Evolutionary conservation across 1,140 invertebrate species (phyloP), one percentile per base, ranked within the genome.

Genomic region (Oryzaephilus surinamensis): DNA sequence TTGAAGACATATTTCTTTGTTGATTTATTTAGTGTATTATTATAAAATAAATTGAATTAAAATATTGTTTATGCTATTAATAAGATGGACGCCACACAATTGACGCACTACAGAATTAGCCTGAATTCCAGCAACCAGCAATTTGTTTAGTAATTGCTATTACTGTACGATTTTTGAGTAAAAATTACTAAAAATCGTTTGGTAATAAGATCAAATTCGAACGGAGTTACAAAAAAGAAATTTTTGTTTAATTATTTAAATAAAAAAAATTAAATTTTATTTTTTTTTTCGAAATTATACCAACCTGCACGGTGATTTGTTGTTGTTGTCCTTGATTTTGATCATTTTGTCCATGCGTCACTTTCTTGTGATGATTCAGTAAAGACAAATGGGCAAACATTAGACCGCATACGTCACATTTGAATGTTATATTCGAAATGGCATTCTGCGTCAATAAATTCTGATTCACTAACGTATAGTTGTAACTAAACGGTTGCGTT

Each of bases 341-440:
- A 29, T 55, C 54, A 3, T 54, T 57, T 46, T 76, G 71, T 39
- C 70, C 66, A 46, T 74, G 74, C 55, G 84, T 81, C 51, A 84
- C 80, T 37, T 81, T 71, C 64, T 87, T 88, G 55, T 88, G 84
- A 51, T 84, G 79, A 62, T 83, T 85, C 1, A 88, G 60, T 27
- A 86, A 55, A 15, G 79, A 75, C 38, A 85, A 65, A 55, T 87
- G 83, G 2, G 76, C 76, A 58, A 88, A 88, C 64, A 84, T 82
- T 19, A 85, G 61, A 16, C 83, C 83, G 56, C 84, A 88, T 3
- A 86, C 77, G 62, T 88, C 84, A 61, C 84, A 88, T 63, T 87
- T 87, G 57, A 84, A 86, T 40, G 81, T 84, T 10, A 84, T 82
- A 51, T 81, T 80, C 12, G 76, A 79, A 50, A 84, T 82, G 29